These are phyloP conservation scores for Priocnemis perturbator DNA, from an alignment of 2,888 invertebrate genomes.

Conservation along the genomic window DNA sequence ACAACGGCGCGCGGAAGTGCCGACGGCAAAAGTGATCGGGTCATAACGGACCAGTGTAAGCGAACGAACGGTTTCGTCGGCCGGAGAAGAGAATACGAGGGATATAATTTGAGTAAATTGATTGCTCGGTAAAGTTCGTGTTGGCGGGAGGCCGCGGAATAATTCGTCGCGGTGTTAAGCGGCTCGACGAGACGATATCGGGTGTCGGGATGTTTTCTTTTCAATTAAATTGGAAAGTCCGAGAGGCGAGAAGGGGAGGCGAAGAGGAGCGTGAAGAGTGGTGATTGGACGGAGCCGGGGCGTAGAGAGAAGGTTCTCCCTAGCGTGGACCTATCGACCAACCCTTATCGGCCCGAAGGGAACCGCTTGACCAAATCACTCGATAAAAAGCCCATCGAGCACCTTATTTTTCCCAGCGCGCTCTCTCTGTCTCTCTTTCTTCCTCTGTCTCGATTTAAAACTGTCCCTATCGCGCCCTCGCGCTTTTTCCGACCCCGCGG, in stretches of 20 bases:
- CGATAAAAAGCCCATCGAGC: slow-evolving; percentile 68
- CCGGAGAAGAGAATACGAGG: too few species aligned
- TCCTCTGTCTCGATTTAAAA: slow-evolving; percentile 63
- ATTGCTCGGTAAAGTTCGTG: too few species aligned
- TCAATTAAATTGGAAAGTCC: slow-evolving; percentile 67
- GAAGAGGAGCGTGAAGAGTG: slow-evolving; percentile 22
- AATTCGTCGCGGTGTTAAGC: too few species aligned
- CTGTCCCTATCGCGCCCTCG: slow-evolving; percentile 42
- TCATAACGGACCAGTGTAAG: too few species aligned
- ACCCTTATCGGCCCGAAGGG: slow-evolving; percentile 69
- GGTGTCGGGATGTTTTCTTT: slow-evolving; percentile 43
- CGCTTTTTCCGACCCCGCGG: slow-evolving; percentile 34
- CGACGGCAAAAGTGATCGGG: too few species aligned
- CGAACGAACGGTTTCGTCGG: too few species aligned
- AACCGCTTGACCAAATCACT: slow-evolving; percentile 69
- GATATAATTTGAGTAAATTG: too few species aligned
- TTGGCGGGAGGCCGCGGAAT: too few species aligned
- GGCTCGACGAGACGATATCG: too few species aligned
- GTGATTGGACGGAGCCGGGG: slow-evolving; percentile 29
- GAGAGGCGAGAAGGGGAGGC: slow-evolving; percentile 27
- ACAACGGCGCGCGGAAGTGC: too few species aligned
- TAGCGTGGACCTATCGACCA: slow-evolving; percentile 49
- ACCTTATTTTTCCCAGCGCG: slow-evolving; percentile 50
- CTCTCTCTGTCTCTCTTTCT: slow-evolving; percentile 6
- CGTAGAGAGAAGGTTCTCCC: slow-evolving; percentile 28